These are phyloP conservation scores for Axea sp. DNA, from an alignment of 2,888 invertebrate species.

Conservation along the genomic window DNA sequence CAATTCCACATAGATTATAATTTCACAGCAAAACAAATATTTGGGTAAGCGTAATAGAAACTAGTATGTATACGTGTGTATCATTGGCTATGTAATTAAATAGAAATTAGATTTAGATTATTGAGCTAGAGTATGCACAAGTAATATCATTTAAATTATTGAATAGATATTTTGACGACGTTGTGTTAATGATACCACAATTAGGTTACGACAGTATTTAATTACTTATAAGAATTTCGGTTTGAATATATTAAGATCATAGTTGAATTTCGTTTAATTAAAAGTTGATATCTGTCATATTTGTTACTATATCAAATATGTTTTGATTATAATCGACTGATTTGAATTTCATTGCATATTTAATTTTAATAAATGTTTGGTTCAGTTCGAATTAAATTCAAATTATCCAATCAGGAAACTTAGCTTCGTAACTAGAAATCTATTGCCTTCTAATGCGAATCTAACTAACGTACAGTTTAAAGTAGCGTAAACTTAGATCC, in stretches of 20 bases:
- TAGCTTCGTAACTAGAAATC: conserved; percentile 40
- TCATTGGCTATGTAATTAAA: conserved; percentile 24
- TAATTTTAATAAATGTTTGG: conserved; percentile 40
- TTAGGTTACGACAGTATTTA: conserved; percentile 11
- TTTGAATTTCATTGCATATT: conserved; percentile 16
- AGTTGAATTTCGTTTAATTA: conserved; percentile 14
- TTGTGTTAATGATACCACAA: conserved; percentile 1
- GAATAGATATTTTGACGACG: conserved; percentile 15
- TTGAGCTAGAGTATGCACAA: conserved; percentile 2
- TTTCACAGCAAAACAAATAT: conserved; percentile 16
- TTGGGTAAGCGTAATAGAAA: conserved; percentile 2
- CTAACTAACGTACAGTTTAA: conserved; percentile 22
- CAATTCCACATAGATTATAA: conserved; percentile 13
- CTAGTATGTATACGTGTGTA: background rate
- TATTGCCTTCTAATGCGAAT: conserved; percentile 41
- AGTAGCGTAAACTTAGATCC: conserved; percentile 30
- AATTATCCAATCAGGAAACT: conserved; percentile 48
- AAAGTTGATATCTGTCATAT: conserved; percentile 2
- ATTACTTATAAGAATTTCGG: no score
- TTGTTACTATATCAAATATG: conserved; percentile 1
- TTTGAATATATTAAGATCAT: no score
- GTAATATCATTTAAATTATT: conserved; percentile 7
- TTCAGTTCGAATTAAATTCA: conserved; percentile 45
- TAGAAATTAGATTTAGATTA: conserved; percentile 29
- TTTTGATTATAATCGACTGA: no score